Percentiles rank a stretch among this genome's conserved stretches.
phyloP scores from a whole-genome alignment of 2,113 vertebrate genomes.

The Rhea pennata region DNA sequence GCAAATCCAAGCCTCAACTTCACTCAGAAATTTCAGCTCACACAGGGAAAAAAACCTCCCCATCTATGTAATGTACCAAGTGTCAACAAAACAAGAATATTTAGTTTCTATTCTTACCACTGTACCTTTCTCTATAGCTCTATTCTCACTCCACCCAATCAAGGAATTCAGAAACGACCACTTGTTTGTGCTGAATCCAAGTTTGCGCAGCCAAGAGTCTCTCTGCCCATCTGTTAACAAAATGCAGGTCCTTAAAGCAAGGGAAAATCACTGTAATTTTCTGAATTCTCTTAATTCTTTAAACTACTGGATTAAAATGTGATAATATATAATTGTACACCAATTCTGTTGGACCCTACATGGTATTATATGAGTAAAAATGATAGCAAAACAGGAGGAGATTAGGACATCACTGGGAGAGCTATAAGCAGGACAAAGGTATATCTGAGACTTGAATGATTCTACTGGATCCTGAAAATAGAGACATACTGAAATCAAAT shows the following conservation, averaged over 20 bases:
- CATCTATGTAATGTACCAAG: not conserved
- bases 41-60: fast-evolving
- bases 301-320: not conserved
- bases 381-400: not conserved
- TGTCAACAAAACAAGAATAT: not conserved
- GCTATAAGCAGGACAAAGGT: not conserved
- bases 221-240: conserved; percentile 39
- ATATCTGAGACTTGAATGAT: not conserved
- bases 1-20: not conserved
- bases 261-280: not conserved
- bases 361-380: not conserved
- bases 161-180: conserved; percentile 60
- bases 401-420: not conserved
- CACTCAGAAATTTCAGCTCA: not conserved
- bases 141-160: conserved; percentile 24
- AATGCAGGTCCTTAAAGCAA: not conserved
- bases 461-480: not conserved
- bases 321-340: not conserved
- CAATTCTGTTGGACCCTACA: not conserved
- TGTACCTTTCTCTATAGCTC: conserved; percentile 45
- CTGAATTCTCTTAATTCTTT: not conserved
- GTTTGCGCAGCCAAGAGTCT: conserved; percentile 35
- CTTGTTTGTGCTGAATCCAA: conserved; percentile 58
- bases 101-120: not conserved
- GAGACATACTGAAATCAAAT: not conserved